Evolutionary conservation across 2,113 vertebrate genomes (phyloP), one percentile per base, ranked within the genome.

Genomic region (Myrmecophaga tridactyla): DNA sequence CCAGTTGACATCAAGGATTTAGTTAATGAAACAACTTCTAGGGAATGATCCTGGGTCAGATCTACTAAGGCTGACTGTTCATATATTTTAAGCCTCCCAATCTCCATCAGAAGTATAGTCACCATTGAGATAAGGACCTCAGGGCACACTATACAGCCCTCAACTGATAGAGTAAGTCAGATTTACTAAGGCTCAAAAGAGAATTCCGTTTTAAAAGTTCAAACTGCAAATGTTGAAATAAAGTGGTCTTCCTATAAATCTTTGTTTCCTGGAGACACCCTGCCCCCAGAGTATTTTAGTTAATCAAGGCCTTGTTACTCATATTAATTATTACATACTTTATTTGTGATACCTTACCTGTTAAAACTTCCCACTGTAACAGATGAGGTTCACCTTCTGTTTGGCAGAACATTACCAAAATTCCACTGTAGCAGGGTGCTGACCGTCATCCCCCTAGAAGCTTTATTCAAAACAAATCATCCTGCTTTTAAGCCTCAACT

Each of bases 21-120:
- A 95, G 84, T 90, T 94, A 94, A 94, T 95, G 72, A 97, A 92
- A 90, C 51, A 87, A 77, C 67, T 92, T 92, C 34, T 23, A 90
- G 23, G 76, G 46, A 90, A 56, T 60, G 36, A 86, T 87, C 63
- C 80, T 17, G 7, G 43, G 80, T 89, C 95, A 97, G 46, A 85
- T 84, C 80, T 63, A 93, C 95, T 96, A 94, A 92, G 53, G 58
- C 17, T 84, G 51, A 86, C 86, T 86, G n/a, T 82, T 97, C 51
- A 73, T n/a, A 82, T 77, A 53, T 80, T 83, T 88, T 85, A 92
- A 48, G 15, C n/a, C 43, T 93, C 17, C 86, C 15, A 14, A 60
- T 90, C 27, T 91, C 81, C 27, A 67, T 95, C 31, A 76, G 36
- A 89, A 92, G 39, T 65, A 70, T 4, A 86, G 70, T 89, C 43